Conservation (phyloP, 2,888 invertebrate genomes). For the Scaptomyza parva region DNA sequence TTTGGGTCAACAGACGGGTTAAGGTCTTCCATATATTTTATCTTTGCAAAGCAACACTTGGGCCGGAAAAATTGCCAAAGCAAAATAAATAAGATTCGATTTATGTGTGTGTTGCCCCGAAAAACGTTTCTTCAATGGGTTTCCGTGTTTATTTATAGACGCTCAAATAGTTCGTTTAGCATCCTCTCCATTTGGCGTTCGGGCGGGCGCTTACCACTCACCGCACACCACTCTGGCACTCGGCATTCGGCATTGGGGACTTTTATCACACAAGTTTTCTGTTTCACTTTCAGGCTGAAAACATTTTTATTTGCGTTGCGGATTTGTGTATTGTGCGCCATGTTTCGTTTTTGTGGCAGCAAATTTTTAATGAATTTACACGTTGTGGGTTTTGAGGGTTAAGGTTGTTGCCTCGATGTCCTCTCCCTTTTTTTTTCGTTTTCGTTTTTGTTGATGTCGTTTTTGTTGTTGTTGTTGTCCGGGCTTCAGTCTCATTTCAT, state of each 20-base stretch:
- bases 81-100: conserved; percentile 80
- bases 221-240: conserved; percentile 5
- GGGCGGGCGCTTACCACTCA: no score
- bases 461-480: neutral
- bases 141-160: conserved; percentile 74
- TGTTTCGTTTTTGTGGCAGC: conserved; percentile 55
- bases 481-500: conserved; percentile 58
- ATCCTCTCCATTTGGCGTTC: conserved; percentile 26
- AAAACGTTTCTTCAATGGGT: conserved; percentile 52
- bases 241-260: conserved; percentile 34
- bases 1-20: conserved; percentile 61
- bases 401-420: conserved; percentile 11
- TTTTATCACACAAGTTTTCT: conserved; percentile 58
- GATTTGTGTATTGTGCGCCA: conserved; percentile 70
- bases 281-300: conserved; percentile 65
- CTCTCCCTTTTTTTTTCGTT: conserved; percentile 1
- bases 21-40: conserved; percentile 74
- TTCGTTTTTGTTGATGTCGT: neutral
- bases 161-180: conserved; percentile 74
- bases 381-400: conserved; percentile 32
- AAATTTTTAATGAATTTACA: conserved; percentile 81
- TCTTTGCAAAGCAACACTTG: conserved; percentile 71
- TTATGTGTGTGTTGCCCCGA: conserved; percentile 67
- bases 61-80: conserved; percentile 66
- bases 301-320: conserved; percentile 74